Percentiles rank a stretch among this genome's conserved stretches.
phyloP scores from a whole-genome alignment of 2,113 vertebrate species.

The Apistogramma diplotaenia region DNA sequence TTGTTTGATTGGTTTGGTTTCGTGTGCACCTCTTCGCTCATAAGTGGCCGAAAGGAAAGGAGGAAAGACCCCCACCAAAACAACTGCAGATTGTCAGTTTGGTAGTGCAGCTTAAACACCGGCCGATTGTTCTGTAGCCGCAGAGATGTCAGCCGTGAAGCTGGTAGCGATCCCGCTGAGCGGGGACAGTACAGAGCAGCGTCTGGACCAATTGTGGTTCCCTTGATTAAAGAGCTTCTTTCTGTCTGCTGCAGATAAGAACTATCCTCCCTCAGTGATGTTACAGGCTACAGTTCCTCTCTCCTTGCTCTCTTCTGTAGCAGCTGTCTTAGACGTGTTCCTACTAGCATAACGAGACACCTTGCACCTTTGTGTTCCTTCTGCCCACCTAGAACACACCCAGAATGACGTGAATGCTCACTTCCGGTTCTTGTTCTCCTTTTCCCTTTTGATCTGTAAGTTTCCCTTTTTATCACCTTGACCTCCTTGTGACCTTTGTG shows the following conservation, averaged over 20 bases:
- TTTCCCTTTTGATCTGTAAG: conserved; percentile 30
- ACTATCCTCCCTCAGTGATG: conserved; percentile 57
- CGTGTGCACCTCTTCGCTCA: conserved; percentile 4
- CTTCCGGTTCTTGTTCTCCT: conserved; percentile 34
- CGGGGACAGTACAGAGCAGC: not conserved
- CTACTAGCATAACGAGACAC: not conserved
- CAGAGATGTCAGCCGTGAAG: not conserved
- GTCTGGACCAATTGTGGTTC: not conserved
- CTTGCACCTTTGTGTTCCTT: conserved; percentile 9
- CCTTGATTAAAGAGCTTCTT: not conserved
- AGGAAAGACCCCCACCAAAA: not conserved
- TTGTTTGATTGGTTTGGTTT: conserved; percentile 14
- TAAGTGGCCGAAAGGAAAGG: not conserved
- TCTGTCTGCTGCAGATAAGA: conserved; percentile 42
- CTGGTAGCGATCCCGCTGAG: not conserved
- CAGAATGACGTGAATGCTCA: conserved; percentile 39
- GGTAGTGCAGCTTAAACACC: conserved; percentile 5
- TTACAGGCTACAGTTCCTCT: not conserved
- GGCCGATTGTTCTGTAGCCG: not conserved
- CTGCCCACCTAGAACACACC: conserved; percentile 20
- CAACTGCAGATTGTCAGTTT: not conserved
- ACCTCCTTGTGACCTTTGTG: conserved; percentile 45
- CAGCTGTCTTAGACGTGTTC: not conserved
- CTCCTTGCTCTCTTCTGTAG: not conserved
- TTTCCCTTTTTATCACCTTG: conserved; percentile 7